These are phyloP conservation scores for Oscheius sp. DNA, from an alignment of 2,888 invertebrate species.

Conservation along the genomic window DNA sequence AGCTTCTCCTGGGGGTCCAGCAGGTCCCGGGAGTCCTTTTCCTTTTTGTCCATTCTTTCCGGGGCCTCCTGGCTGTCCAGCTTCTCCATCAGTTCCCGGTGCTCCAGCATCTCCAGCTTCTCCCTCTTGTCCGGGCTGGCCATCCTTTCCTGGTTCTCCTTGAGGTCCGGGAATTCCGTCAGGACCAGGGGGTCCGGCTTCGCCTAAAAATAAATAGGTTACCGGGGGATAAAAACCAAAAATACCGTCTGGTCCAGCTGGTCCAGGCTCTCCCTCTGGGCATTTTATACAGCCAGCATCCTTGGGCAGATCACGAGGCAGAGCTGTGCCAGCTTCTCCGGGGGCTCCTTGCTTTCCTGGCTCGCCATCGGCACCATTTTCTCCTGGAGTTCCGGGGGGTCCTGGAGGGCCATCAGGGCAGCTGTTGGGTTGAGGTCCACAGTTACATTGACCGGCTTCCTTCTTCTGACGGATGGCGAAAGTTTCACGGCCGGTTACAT, in stretches of 20 bases:
- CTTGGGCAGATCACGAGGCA: slow-evolving; percentile 20
- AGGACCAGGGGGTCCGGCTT: slow-evolving; percentile 18
- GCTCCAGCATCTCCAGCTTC: slow-evolving; percentile 23
- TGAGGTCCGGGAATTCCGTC: slow-evolving; percentile 16
- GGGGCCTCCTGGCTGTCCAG: background rate
- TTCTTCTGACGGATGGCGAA: slow-evolving; percentile 32
- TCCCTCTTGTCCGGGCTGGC: background rate
- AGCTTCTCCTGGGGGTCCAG: slow-evolving; percentile 3
- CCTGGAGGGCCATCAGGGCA: slow-evolving; percentile 31
- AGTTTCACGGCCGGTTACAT: slow-evolving; percentile 18
- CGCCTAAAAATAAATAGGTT: background rate
- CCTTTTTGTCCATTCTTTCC: slow-evolving; percentile 18
- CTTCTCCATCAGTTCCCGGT: slow-evolving; percentile 10
- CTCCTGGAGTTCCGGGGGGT: slow-evolving; percentile 30
- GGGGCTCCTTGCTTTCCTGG: slow-evolving; percentile 22
- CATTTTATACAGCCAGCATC: slow-evolving; percentile 23
- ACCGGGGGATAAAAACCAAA: background rate
- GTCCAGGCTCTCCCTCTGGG: slow-evolving; percentile 20
- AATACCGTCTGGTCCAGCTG: background rate
- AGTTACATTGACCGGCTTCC: slow-evolving; percentile 28
- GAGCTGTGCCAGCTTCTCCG: slow-evolving; percentile 16
- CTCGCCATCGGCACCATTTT: slow-evolving; percentile 14
- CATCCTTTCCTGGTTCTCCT: slow-evolving; percentile 14
- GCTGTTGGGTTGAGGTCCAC: slow-evolving; percentile 29
- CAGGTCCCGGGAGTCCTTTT: slow-evolving; percentile 13